These are phyloP conservation scores for Allolobophora icterica DNA, from an alignment of 2,888 invertebrate species.

Conservation along the genomic window DNA sequence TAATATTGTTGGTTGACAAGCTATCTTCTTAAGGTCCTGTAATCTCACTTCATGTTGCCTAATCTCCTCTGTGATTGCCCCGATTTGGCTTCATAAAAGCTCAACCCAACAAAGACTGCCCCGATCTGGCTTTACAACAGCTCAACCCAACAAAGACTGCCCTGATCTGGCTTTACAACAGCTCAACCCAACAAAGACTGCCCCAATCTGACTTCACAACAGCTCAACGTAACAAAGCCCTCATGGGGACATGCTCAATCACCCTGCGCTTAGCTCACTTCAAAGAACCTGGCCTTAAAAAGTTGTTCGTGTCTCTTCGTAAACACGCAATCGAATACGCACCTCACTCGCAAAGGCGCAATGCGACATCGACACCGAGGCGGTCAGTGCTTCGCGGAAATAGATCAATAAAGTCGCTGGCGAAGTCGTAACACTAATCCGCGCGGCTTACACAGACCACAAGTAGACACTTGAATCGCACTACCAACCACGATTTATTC, in stretches of 20 bases:
- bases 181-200: not conserved
- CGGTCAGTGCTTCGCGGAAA: not conserved
- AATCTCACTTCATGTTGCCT: not conserved
- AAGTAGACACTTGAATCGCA: not conserved
- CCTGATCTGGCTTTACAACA: not conserved
- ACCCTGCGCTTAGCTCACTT: not conserved
- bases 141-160: not conserved
- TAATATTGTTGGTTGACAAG: no score
- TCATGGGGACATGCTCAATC: not conserved
- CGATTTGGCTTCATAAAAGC: not conserved
- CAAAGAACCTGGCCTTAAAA: not conserved
- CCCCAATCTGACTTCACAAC: no score
- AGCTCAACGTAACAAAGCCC: not conserved
- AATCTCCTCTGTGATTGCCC: not conserved
- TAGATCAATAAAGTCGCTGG: conserved; percentile 14
- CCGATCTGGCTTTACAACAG: not conserved
- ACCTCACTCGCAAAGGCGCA: not conserved
- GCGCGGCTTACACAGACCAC: not conserved
- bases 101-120: not conserved
- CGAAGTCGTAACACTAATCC: not conserved
- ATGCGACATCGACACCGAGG: not conserved
- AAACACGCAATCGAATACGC: not conserved
- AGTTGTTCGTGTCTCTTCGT: not conserved
- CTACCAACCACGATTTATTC: not conserved
- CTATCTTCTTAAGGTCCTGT: not conserved